These are phyloP conservation scores for Tetropium fuscum DNA, from an alignment of 2,888 invertebrate species.

Conservation along the genomic window DNA sequence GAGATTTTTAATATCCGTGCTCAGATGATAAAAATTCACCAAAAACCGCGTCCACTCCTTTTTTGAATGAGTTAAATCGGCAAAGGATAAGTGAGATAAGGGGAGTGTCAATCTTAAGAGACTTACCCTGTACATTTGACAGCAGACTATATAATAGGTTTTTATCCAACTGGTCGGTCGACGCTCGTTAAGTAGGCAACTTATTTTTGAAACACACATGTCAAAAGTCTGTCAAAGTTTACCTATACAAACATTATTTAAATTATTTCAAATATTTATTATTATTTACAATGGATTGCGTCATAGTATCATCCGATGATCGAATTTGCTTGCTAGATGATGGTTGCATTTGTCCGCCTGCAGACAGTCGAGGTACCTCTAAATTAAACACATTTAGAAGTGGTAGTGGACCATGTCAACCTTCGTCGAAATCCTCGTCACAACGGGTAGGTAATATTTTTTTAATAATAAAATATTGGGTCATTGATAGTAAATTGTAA, in stretches of 20 bases:
- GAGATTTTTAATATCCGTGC: too few relatives aligned
- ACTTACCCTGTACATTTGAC: too few relatives aligned
- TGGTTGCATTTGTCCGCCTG: background rate
- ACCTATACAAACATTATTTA: background rate
- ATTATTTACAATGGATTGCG: constrained; percentile 16
- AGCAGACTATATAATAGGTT: too few relatives aligned
- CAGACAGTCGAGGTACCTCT: constrained; percentile 26
- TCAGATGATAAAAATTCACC: too few relatives aligned
- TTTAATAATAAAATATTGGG: background rate
- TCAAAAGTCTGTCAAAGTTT: background rate
- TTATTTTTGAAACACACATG: background rate
- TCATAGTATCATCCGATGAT: constrained; percentile 22
- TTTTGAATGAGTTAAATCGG: too few relatives aligned
- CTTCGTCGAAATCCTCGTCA: background rate
- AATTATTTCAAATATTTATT: constrained; percentile 1
- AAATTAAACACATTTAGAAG: constrained; percentile 36
- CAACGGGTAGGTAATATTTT: constrained; percentile 12
- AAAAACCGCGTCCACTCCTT: too few relatives aligned
- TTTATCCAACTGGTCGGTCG: background rate
- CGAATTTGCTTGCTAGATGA: constrained; percentile 16
- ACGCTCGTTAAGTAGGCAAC: background rate
- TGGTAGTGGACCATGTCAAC: background rate
- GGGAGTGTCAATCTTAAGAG: too few relatives aligned
- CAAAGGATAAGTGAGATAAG: too few relatives aligned
- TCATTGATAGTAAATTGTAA: background rate